Base-by-base conservation (phyloP, 2,888 invertebrate genomes). In the Oscheius sp. region DNA sequence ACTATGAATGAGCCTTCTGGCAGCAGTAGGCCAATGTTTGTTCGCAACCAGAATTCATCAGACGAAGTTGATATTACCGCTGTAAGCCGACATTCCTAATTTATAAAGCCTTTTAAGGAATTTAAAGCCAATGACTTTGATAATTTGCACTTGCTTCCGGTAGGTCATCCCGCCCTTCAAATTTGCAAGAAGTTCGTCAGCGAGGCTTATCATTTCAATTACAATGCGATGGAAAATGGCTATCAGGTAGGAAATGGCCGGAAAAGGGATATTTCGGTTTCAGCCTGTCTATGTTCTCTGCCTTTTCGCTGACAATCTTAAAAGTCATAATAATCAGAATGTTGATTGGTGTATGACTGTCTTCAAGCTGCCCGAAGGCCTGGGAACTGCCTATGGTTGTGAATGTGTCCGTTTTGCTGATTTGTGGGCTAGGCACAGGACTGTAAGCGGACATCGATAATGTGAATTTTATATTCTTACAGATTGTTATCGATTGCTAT, bases 331-430 rank as follows among this genome's bases (percentile, higher is more conserved):
- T 6, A 25, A 55, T 6, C 12, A 55, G 5, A 55, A 55, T 13
- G 23, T 55, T 55, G 55, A 55, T 5, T 55, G 55, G 55, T 21
- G 23, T 25, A 55, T 55, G 55, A 55, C 55, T 13, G 21, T 55
- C 25, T 55, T 55, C 21, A 55, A 55, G 21, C 25, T 55, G 13
- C 55, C 55, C 25, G 55, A 55, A 6, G 55, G 25, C 3, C 6
- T 13, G 16, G 55, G 12, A 12, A 16, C 21, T 21, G 21, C 55
- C 13, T 55, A 23, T 55, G 55, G 55, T 25, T 55, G 55, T 13
- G 55, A 55, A 25, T 23, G 55, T 25, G 55, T 55, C 7, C 21
- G 13, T 18, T 23, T 55, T 25, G 25, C 12, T 13, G 25, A 55
- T 6, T 21, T 55, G 6, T 25, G 25, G 55, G 21, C 16, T 3